phyloP scores from a whole-genome alignment of 2,888 invertebrate species.

The Parnassius smintheus region DNA sequence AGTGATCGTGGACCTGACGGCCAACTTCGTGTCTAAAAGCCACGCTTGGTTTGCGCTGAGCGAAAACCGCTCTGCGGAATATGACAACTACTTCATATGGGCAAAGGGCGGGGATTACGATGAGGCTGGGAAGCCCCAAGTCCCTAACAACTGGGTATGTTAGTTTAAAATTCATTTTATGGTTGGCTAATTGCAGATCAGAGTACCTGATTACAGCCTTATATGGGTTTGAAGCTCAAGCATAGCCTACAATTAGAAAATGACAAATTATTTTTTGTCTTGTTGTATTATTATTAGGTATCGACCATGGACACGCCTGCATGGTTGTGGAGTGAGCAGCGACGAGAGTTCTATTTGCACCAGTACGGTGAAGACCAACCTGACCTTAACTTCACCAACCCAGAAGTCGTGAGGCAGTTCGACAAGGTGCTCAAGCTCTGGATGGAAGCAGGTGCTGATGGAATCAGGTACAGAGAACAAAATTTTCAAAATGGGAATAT shows the following conservation, averaged over 20 bases:
- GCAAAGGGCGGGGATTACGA: conserved; percentile 56
- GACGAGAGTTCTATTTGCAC: conserved; percentile 89
- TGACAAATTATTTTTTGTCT: too few species aligned
- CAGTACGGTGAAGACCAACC: conserved; percentile 86
- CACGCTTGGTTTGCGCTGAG: conserved; percentile 88
- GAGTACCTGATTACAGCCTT: too few species aligned
- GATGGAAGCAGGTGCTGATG: conserved; percentile 88
- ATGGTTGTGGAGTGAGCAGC: conserved; percentile 84
- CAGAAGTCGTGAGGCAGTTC: conserved; percentile 83
- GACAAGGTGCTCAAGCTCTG: conserved; percentile 85
- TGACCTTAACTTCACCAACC: conserved; percentile 90
- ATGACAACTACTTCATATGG: conserved; percentile 91
- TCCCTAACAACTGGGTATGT: conserved; percentile 88
- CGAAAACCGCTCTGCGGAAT: conserved; percentile 78
- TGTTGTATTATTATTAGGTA: conserved; percentile 39
- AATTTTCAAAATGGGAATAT: background rate
- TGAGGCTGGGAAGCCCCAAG: conserved; percentile 38
- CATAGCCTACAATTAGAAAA: too few species aligned
- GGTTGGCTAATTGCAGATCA: too few species aligned
- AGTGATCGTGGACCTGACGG: conserved; percentile 87
- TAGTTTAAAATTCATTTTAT: background rate
- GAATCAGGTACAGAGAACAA: conserved; percentile 82
- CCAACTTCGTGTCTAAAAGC: conserved; percentile 85
- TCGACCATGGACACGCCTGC: conserved; percentile 78
- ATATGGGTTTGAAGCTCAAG: too few species aligned